These are phyloP conservation scores for Eremobia ochroleuca DNA, from an alignment of 2,888 invertebrate species.

Conservation along the genomic window DNA sequence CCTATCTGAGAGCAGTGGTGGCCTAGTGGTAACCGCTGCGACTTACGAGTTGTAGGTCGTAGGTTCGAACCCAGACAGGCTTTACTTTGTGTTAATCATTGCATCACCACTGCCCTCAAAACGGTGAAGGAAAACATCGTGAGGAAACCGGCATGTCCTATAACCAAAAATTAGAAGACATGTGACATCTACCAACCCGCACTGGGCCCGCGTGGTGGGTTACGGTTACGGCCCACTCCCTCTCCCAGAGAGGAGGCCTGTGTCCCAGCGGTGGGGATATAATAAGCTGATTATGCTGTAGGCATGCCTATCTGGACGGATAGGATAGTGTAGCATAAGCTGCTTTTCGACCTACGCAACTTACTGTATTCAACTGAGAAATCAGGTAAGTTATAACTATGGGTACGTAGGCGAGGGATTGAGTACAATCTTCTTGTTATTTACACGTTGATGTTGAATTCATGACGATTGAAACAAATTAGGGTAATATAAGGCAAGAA, in stretches of 20 bases:
- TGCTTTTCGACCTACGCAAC: slow-evolving; percentile 45
- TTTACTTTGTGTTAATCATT: not conserved
- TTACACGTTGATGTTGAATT: slow-evolving; percentile 37
- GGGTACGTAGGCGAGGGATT: slow-evolving; percentile 45
- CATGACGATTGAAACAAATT: slow-evolving; percentile 48
- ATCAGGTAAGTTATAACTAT: slow-evolving; percentile 16
- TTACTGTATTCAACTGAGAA: slow-evolving; percentile 21
- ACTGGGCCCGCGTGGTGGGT: not conserved
- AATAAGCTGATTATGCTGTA: not conserved
- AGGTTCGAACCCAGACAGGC: not conserved
- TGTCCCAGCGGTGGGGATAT: not conserved
- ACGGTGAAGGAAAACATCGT: not conserved
- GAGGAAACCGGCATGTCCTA: not conserved
- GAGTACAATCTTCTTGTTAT: slow-evolving; percentile 39
- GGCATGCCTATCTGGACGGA: not conserved
- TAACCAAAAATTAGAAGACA: not conserved
- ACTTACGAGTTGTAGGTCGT: too few relatives aligned
- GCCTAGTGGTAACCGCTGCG: not conserved
- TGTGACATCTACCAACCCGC: not conserved
- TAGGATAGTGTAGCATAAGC: slow-evolving; percentile 32
- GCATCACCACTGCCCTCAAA: not conserved
- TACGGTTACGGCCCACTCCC: not conserved
- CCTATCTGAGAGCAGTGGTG: not conserved
- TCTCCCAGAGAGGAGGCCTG: not conserved
- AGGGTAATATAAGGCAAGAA: not conserved